phyloP scores from a whole-genome alignment of 2,888 invertebrate genomes.

The Rugalucina vietnamica region DNA sequence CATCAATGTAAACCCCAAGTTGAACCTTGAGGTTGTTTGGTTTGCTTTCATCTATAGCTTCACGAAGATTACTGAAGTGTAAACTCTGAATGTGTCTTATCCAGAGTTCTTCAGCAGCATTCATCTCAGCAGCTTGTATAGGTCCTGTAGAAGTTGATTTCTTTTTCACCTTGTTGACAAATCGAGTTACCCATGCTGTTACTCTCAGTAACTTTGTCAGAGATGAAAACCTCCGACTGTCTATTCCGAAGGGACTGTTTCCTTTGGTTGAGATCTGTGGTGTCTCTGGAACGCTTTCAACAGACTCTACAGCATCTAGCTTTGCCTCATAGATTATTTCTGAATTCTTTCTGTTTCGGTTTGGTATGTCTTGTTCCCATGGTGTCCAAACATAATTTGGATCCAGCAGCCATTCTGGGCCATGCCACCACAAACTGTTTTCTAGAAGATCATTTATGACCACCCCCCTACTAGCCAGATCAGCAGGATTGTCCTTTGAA shows the following conservation, averaged over 20 bases:
- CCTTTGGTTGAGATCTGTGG: not conserved
- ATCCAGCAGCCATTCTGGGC: not conserved
- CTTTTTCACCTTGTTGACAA: not conserved
- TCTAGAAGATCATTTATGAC: not conserved
- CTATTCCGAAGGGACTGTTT: not conserved
- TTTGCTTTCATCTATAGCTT: not conserved
- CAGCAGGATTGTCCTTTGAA: constrained; percentile 6
- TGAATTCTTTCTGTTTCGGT: not conserved
- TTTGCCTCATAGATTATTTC: not conserved
- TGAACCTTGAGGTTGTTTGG: not conserved
- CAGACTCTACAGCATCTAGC: not conserved
- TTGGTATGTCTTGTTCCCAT: not conserved
- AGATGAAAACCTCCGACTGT: not conserved
- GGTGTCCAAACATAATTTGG: not conserved
- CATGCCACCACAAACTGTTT: not conserved
- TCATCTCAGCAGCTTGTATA: not conserved
- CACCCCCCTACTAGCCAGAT: not conserved
- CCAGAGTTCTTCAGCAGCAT: not conserved
- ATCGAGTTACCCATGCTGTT: not conserved
- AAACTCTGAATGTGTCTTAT: not conserved
- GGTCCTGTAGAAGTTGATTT: not conserved
- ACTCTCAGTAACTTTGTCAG: not conserved
- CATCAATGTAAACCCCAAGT: not conserved
- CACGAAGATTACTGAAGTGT: not conserved
- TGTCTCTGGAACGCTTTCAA: not conserved